Conservation (phyloP, 2,888 invertebrate species). For the Liposcelis brunnea region DNA sequence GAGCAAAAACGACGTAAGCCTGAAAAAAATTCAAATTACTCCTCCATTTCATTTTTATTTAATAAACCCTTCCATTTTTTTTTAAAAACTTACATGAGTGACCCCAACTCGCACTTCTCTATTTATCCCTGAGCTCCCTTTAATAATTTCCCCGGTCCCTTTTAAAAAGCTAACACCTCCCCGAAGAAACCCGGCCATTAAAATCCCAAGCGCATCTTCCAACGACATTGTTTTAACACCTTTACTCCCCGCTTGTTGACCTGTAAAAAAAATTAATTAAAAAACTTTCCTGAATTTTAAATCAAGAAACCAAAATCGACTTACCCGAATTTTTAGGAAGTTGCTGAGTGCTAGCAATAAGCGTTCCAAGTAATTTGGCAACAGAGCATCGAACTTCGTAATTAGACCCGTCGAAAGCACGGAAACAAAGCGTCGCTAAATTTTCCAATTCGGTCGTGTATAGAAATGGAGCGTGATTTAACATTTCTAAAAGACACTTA, state of each 20-base stretch:
- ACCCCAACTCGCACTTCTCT: constrained; percentile 94
- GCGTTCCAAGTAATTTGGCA: constrained; percentile 74
- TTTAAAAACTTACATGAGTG: constrained; percentile 59
- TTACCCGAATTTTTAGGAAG: constrained; percentile 30
- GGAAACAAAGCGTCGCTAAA: constrained; percentile 75
- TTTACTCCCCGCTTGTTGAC: constrained; percentile 35
- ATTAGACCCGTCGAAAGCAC: constrained; percentile 81
- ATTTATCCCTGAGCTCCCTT: constrained; percentile 83
- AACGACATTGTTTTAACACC: constrained; percentile 52
- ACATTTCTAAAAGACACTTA: constrained; percentile 72
- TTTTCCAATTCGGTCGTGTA: constrained; percentile 84
- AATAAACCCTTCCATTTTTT: background rate
- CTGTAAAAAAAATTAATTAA: constrained; percentile 24
- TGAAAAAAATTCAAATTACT: too few relatives aligned
- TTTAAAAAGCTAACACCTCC: constrained; percentile 90
- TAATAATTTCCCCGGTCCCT: constrained; percentile 86
- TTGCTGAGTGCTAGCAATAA: constrained; percentile 72
- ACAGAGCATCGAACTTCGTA: constrained; percentile 85
- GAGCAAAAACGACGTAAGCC: constrained; percentile 92
- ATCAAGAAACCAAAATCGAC: constrained; percentile 1
- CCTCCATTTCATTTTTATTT: too few relatives aligned
- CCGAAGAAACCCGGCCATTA: constrained; percentile 85
- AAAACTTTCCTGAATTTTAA: background rate
- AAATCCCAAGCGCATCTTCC: constrained; percentile 77
- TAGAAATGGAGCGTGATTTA: constrained; percentile 68